Conservation (phyloP, 2,113 vertebrate genomes). For the Glaucomys volans region DNA sequence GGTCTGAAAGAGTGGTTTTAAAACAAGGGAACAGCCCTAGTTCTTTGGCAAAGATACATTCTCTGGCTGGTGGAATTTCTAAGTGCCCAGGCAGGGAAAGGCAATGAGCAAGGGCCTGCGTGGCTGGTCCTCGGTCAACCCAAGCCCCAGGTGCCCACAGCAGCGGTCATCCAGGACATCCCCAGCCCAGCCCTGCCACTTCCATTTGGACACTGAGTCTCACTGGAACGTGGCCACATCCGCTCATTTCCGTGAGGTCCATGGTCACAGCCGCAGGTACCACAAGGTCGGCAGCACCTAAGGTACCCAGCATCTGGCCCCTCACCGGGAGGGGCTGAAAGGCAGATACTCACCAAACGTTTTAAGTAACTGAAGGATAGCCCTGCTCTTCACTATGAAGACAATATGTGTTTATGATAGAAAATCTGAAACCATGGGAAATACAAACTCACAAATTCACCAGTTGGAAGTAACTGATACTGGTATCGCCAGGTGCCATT, state of each 20-base stretch:
- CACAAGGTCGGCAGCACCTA: too few relatives aligned
- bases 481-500: too few relatives aligned
- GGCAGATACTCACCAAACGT: not conserved
- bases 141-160: fast-evolving
- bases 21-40: not conserved
- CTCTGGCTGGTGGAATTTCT: not conserved
- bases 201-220: not conserved
- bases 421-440: not conserved
- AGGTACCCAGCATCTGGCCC: fast-evolving
- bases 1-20: not conserved
- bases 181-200: not conserved
- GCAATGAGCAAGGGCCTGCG: not conserved
- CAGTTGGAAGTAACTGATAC: not conserved
- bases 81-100: too few relatives aligned
- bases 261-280: fast-evolving
- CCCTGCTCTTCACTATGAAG: not conserved
- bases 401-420: not conserved
- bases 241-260: not conserved
- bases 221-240: not conserved
- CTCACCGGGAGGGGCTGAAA: not conserved
- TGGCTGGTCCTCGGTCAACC: fast-evolving
- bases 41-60: not conserved
- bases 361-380: not conserved
- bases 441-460: not conserved
- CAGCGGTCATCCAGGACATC: fast-evolving